Evolutionary conservation across 2,797 vertebrate species (phyloP), one percentile per base, ranked within the genome.

Genomic region (Pipistrellus pygmaeus): DNA sequence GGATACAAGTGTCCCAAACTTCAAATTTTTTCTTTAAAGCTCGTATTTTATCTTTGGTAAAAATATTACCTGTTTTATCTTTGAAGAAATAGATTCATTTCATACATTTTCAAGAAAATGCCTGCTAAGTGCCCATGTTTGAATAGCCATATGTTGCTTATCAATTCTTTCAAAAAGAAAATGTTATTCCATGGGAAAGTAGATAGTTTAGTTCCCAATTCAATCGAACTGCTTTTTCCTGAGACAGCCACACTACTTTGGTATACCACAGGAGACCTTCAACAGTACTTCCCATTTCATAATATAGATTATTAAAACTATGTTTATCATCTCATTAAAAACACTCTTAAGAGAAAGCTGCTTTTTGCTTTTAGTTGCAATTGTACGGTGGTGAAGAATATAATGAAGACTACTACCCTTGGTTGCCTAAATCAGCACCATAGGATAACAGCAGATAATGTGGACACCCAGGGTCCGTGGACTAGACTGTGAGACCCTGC

Each of bases 31-130:
- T 85, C 30, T 46, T 66, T 27, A 80, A 85, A 90, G 13, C 10
- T 38, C 6, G 0, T 25, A 66, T 38, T 77, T 73, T 55, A 73
- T 38, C 38, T 78, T n/a, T 64, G 23, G 35, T 25, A 80, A 80
- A 80, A 85, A 78, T 25, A 23, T 9, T 25, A 35, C 35, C 80
- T 53, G 17, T 23, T 64, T 35, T 71, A 41, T n/a, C 44, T 25
- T 78, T 35, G 15, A 64, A 72, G 53, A 78, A 35, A 72, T 20
- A 64, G 68, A 38, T 73, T 90, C 13, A 46, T 66, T 78, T 80
- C 35, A n/a, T n/a, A 64, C 18, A 66, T 72, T 80, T 90, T 38
- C 57, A 71, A 90, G 66, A 85, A 80, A 85, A 66, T 25, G 32
- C 30, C 55, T 80, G 55, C 46, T 75, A 46, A 85, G 38, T 81